Evolutionary conservation across 2,113 vertebrate genomes (phyloP).

Genomic region (Neodontobutis hainanensis): DNA sequence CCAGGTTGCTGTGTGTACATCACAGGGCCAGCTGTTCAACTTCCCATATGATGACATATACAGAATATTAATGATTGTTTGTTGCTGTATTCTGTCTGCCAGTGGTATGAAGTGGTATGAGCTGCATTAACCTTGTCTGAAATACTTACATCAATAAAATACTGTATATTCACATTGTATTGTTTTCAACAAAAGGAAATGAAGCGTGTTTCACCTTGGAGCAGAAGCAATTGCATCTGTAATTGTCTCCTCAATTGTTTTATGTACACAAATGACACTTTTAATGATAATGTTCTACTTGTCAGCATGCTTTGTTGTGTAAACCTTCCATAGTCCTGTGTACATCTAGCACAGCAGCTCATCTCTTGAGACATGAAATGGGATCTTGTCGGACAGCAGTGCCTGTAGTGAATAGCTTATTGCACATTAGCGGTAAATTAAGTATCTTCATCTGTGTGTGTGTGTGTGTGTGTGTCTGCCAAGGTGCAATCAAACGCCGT

Average conservation of each 20-base stretch:
- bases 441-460: conserved; percentile 28
- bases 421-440: conserved; percentile 55
- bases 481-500: conserved; percentile 27
- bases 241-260: conserved; percentile 20
- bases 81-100: not conserved
- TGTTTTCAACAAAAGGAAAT: not conserved
- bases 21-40: conserved; percentile 40
- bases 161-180: not conserved
- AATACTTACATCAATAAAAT: not conserved
- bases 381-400: conserved; percentile 22
- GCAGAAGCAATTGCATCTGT: conserved; percentile 29
- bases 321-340: conserved; percentile 2
- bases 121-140: conserved; percentile 1
- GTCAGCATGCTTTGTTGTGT: not conserved
- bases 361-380: conserved; percentile 30
- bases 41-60: conserved; percentile 19
- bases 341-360: not conserved
- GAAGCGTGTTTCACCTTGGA: conserved; percentile 5
- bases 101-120: no score
- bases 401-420: conserved; percentile 52
- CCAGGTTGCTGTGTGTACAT: conserved; percentile 41
- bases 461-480: conserved; percentile 33
- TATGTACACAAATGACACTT: conserved; percentile 15
- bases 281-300: conserved; percentile 19
- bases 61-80: conserved; percentile 41